Evolutionary conservation across 2,888 invertebrate species (phyloP), one percentile per base, ranked within the genome.

Genomic region (Amiota mariae): DNA sequence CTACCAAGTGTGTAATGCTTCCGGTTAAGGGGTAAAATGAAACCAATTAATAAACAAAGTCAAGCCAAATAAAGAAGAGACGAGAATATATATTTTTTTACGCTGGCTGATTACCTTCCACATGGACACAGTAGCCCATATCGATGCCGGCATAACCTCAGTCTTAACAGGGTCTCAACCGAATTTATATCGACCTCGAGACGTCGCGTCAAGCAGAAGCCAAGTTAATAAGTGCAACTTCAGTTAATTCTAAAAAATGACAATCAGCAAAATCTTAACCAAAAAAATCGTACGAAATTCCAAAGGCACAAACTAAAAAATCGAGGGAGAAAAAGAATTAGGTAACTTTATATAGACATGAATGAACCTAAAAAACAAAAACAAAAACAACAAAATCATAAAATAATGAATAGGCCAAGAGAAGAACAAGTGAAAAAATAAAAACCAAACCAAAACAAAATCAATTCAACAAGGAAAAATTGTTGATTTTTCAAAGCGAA

Each of bases 211-310:
- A 71, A 78, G 82, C 86, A 83, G 85, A 85, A 87, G 87, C 83
- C 82, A 81, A 86, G 81, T 85, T 81, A 85, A 82, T 82, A 82
- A 79, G 76, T 75, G 77, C 78, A 79, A 77, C 74, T 75, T 76
- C 75, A 72, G 78, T 72, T 77, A 79, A 75, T 77, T 77, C 59
- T 49, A 67, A 67, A 72, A 56, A 57, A 61, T 47, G 70, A 46
- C 71, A 63, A 74, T 70, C 74, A 73, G 68, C 59, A 76, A 78
- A 78, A 72, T 10, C 46, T 47, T 57, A 72, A 76, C 59, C 15
- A 46, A 68, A 54, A 46, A 48, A 46, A 15, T 59, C 20, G 48
- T 12, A 54, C 12, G 10, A 57, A 71, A 68, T 61, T 56, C 46
- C 56, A 20, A 18, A 59, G 24, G 36, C 63, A 12, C 9, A 48